Base-by-base conservation (phyloP, 1,140 invertebrate genomes). In the Sweltsa coloradensis region DNA sequence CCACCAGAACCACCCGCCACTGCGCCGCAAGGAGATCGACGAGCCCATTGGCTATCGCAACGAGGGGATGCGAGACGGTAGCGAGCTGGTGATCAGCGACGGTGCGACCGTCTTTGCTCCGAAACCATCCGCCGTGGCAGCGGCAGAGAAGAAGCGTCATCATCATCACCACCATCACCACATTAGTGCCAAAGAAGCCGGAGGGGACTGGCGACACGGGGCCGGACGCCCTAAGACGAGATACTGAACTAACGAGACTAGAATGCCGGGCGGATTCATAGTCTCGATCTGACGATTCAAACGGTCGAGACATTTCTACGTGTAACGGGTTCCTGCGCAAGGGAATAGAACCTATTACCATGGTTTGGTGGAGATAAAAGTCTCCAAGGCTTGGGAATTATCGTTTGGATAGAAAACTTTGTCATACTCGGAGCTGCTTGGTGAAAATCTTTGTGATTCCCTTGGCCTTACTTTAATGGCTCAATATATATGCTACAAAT, bases 131-230 rank as follows among this genome's bases (percentile, higher is more conserved):
- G 48, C 49, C 18, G 42, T 50, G n/a, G 29, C 42, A 24, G 68
- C 57, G 60, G 51, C 66, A 29, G 70, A 74, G 22, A 81, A 87
- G 62, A 86, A 87, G 62, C 79, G 82, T 41, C 74, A 79, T 29
- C 81, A 83, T 53, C 85, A 89, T 58, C 86, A 89, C 53, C 86
- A 90, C 49, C 85, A 87, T 55, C 83, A 88, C 57, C 83, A 86
- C 61, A 78, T 81, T 53, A 66, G 68, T 43, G 66, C 48, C 57
- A 64, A 45, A 27, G 39, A 45, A 22, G 39, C 41, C 34, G 52
- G 45, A 18, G 48, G 37, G 25, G 16, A 54, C 31, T 34, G 48
- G 14, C 44, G 34, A 25, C 47, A 53, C 23, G 52, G 51, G 52
- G 47, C 52, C 26, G 45, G 56, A 24, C 57, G 44, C 45, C 58